A percentile compares a stretch with the other conserved stretches of the same genome.
These are phyloP conservation scores for Diplodus sargus DNA, from an alignment of 2,797 vertebrate genomes.

Conservation along the genomic window DNA sequence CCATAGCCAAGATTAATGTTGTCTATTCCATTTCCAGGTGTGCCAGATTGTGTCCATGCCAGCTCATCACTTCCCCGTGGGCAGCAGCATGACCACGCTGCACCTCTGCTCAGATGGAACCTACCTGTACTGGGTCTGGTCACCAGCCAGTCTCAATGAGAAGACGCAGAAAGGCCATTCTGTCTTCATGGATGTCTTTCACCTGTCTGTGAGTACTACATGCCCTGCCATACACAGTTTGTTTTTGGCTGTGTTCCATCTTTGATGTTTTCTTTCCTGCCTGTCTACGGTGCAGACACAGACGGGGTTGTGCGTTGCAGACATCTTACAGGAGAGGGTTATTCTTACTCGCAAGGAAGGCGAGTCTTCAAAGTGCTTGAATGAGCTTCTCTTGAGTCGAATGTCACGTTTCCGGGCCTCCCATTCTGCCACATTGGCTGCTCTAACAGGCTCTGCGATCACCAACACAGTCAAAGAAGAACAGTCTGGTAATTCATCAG, in stretches of 20 bases:
- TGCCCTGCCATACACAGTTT: background rate
- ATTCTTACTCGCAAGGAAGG: conserved; percentile 98
- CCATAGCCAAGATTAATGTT: background rate
- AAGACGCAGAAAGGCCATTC: conserved; percentile 99
- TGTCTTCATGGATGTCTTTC: conserved; percentile 99
- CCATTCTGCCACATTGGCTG: conserved; percentile 96
- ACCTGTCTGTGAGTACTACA: conserved; percentile 87
- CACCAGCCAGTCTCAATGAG: conserved; percentile 97
- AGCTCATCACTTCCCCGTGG: conserved; percentile 94
- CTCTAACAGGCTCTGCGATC: conserved; percentile 97
- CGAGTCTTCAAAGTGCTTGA: conserved; percentile 98
- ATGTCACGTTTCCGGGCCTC: conserved; percentile 97
- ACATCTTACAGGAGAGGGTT: conserved; percentile 92
- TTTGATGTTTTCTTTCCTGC: conserved; percentile 3
- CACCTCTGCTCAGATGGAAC: conserved; percentile 98
- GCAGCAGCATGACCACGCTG: conserved; percentile 96
- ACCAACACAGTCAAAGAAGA: conserved; percentile 99
- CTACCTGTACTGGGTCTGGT: conserved; percentile 99
- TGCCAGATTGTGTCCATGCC: conserved; percentile 96
- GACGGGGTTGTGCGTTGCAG: conserved; percentile 90
- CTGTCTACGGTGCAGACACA: conserved; percentile 84
- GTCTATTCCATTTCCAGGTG: conserved; percentile 83
- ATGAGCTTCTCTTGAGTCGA: conserved; percentile 97
- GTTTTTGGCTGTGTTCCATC: background rate
- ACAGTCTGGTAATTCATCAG: conserved; percentile 89